Base-by-base conservation (phyloP, 92 coral and sea anemone species). In the Porites cylindrica region DNA sequence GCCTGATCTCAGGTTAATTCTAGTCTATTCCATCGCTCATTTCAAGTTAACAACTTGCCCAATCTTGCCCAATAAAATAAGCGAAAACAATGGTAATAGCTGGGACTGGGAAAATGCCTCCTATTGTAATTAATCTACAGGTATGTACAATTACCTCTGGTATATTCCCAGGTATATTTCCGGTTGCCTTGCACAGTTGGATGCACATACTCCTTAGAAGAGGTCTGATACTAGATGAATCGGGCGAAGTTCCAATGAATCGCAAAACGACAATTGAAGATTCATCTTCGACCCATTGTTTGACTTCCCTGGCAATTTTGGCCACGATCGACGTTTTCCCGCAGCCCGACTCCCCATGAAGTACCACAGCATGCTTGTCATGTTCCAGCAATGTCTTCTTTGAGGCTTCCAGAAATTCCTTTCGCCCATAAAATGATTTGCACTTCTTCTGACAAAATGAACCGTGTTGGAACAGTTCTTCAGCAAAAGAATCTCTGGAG, bases 321-420 rank as follows among this genome's bases (percentile, higher is more conserved):
- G 99, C 99, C 98, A 97, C 92, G 16, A 97, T 84, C 0, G 99
- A 97, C 9, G 99, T 97, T 76, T 97, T 97, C 8, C 99, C 99
- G 70, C 98, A 97, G 20, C 99, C 99, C 0, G 99, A 97, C 66
- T 96, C 94, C 21, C 99, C 99, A 53, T 90, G 76, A 47, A 97
- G 81, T 18, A 97, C 97, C 20, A 97, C 81, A 52, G 89, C 82
- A 12, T 93, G 90, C 1, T 88, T 89, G 24, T 93, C 96, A 52
- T 86, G 86, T 32, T 88, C 91, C 58, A 70, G 64, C 65, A 95
- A 47, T 2, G 77, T 91, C 12, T 79, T 77, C 81, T 91, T 92
- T 11, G 93, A 75, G 29, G 86, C 85, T 53, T 89, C 83, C 23
- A 97, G 76, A 24, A 95, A 93, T 12, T 93, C 91, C 60, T 85